Evolutionary conservation across 2,113 vertebrate species (phyloP).

Genomic region (Ptychochromis oligacanthus): DNA sequence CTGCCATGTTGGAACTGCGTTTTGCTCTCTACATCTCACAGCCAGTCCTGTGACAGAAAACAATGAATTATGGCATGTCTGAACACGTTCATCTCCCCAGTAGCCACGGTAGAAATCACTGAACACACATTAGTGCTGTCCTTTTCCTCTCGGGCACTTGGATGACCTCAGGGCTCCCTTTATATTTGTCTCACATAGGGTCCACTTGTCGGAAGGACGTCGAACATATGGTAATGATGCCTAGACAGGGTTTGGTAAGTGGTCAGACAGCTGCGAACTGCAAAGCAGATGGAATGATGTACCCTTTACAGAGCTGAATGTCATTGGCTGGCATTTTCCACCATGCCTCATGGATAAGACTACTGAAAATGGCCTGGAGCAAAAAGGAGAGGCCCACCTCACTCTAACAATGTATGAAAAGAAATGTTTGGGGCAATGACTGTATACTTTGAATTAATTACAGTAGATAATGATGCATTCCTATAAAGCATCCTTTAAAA

Average conservation of each 20-base stretch:
- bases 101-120: neutral
- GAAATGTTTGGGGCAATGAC: neutral
- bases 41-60: neutral
- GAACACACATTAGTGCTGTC: slow-evolving; percentile 35
- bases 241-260: slow-evolving; percentile 67
- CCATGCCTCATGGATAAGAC: slow-evolving; percentile 59
- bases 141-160: slow-evolving; percentile 29
- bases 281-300: slow-evolving; percentile 77
- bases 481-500: neutral
- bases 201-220: slow-evolving; percentile 55
- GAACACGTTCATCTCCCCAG: slow-evolving; percentile 6
- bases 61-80: neutral
- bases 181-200: slow-evolving; percentile 69
- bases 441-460: neutral
- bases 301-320: slow-evolving; percentile 78
- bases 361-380: slow-evolving; percentile 50
- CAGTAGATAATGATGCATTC: neutral
- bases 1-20: neutral
- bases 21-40: neutral
- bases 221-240: slow-evolving; percentile 71
- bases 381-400: slow-evolving; percentile 18
- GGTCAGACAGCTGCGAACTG: slow-evolving; percentile 68
- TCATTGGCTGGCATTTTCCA: slow-evolving; percentile 76
- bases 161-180: slow-evolving; percentile 49
- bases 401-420: neutral